These are phyloP conservation scores for Plusia festucae DNA, from an alignment of 2,888 invertebrate species.

Conservation along the genomic window DNA sequence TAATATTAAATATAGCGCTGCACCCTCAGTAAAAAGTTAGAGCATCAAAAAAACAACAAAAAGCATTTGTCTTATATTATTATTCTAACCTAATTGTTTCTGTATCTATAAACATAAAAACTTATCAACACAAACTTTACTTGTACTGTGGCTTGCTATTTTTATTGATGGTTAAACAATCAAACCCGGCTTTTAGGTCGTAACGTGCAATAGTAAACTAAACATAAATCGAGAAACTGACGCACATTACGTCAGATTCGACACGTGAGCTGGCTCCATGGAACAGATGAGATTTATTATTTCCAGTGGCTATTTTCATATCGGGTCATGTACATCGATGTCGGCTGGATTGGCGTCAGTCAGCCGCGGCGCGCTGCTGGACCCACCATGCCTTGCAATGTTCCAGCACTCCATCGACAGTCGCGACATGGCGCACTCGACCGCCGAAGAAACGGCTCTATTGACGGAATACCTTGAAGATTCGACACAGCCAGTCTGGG, in stretches of 20 bases:
- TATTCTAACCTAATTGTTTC: neutral
- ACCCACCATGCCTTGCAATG: conserved; percentile 59
- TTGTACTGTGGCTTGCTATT: conserved; percentile 12
- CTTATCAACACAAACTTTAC: conserved; percentile 6
- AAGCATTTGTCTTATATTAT: neutral
- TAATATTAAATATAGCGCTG: too few relatives aligned
- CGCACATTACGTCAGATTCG: conserved; percentile 76
- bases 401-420: conserved; percentile 48
- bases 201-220: conserved; percentile 62
- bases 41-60: neutral
- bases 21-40: too few relatives aligned
- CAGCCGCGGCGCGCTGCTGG: conserved; percentile 67
- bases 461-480: conserved; percentile 56
- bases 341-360: conserved; percentile 69
- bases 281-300: conserved; percentile 74
- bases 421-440: conserved; percentile 59
- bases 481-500: conserved; percentile 79
- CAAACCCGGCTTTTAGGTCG: conserved; percentile 51
- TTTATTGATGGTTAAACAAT: conserved; percentile 49
- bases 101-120: neutral
- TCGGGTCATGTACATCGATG: conserved; percentile 75
- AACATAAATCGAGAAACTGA: conserved; percentile 66
- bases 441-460: conserved; percentile 38
- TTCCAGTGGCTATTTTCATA: conserved; percentile 86
- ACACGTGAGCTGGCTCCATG: conserved; percentile 75